phyloP scores from a whole-genome alignment of 2,113 vertebrate genomes.

The Campylomormyrus numenius region DNA sequence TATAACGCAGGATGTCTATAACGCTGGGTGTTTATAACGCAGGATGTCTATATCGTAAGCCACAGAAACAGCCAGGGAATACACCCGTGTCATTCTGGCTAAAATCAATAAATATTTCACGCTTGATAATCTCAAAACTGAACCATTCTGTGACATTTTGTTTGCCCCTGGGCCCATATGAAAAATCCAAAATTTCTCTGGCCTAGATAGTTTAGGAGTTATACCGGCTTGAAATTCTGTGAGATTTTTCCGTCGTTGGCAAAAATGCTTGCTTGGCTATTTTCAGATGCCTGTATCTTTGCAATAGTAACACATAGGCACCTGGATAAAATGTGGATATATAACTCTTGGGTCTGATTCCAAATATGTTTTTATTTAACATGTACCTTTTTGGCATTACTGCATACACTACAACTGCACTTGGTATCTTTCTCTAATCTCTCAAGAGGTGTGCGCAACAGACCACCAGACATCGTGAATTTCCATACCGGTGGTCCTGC shows the following conservation, averaged over 20 bases:
- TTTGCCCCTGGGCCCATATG: background rate
- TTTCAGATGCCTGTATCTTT: too few species aligned
- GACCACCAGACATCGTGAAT: background rate
- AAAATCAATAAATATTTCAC: background rate
- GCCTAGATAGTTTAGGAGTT: background rate
- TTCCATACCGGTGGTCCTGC: background rate
- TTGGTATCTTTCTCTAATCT: background rate
- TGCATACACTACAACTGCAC: background rate
- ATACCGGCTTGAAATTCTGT: background rate
- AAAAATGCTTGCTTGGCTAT: too few species aligned
- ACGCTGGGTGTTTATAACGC: background rate
- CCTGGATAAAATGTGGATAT: too few species aligned
- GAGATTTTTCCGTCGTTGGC: too few species aligned
- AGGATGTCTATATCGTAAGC: slow-evolving; percentile 11
- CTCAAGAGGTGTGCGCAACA: too few species aligned
- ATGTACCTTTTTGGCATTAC: too few species aligned
- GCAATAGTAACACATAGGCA: too few species aligned
- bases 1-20: slow-evolving; percentile 10
- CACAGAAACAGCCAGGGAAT: background rate
- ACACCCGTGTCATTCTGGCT: background rate
- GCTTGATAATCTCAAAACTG: background rate
- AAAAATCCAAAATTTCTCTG: background rate
- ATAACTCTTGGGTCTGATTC: too few species aligned
- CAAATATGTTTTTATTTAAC: too few species aligned
- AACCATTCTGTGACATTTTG: background rate